A percentile compares a stretch with the other conserved stretches of the same genome.
Conservation (phyloP, 2,888 invertebrate genomes). For the Ophion ellenae region DNA sequence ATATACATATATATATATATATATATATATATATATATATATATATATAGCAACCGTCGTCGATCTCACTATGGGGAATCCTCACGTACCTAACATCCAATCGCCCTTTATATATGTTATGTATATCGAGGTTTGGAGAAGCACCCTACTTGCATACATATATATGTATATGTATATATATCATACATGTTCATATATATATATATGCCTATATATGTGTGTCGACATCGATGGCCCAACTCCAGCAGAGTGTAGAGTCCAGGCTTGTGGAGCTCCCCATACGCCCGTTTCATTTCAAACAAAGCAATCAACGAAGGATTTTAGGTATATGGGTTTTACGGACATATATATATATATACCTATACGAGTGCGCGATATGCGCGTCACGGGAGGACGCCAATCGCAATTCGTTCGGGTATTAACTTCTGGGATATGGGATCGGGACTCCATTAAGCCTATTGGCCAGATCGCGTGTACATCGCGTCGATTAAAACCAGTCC, state of each 20-base stretch:
- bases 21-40: too few relatives aligned
- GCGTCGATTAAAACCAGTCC: conserved; percentile 61
- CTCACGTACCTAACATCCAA: conserved; percentile 39
- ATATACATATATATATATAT: conserved; percentile 7
- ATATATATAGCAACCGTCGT: conserved; percentile 29
- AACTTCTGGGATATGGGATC: conserved; percentile 70
- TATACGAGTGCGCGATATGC: conserved; percentile 45
- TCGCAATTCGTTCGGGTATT: conserved; percentile 72
- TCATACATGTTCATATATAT: too few relatives aligned
- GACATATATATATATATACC: conserved; percentile 65
- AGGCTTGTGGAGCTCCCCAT: neutral
- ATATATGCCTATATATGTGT: neutral
- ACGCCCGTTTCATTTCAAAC: conserved; percentile 31
- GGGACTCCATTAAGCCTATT: conserved; percentile 70
- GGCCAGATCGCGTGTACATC: conserved; percentile 55
- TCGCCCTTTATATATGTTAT: conserved; percentile 32
- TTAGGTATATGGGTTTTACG: neutral
- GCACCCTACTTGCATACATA: conserved; percentile 18
- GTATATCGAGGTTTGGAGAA: conserved; percentile 32
- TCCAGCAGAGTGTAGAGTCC: neutral
- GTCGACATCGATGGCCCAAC: neutral
- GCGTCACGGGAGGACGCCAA: conserved; percentile 62
- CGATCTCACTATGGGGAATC: conserved; percentile 59
- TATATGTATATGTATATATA: too few relatives aligned
- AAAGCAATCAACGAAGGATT: conserved; percentile 38